Conservation (phyloP, 2,797 vertebrate genomes). For the Chanos chanos region DNA sequence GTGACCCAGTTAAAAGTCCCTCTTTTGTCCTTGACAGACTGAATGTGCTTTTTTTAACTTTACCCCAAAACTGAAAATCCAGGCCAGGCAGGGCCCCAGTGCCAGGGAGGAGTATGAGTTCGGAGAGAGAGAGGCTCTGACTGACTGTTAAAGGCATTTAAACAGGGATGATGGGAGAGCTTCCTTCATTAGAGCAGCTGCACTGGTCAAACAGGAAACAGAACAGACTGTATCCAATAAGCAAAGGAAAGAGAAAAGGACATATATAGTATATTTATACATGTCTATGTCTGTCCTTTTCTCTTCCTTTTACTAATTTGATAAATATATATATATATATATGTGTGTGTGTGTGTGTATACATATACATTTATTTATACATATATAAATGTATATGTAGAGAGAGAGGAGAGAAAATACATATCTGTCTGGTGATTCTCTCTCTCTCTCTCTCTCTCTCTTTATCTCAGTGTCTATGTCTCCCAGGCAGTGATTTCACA, state of each 20-base stretch:
- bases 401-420: too few relatives aligned
- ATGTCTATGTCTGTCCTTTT: conserved; percentile 25
- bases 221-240: conserved; percentile 38
- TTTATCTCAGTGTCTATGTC: conserved; percentile 16
- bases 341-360: too few relatives aligned
- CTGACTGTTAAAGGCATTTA: conserved; percentile 45
- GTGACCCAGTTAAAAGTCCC: conserved; percentile 65
- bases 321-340: too few relatives aligned
- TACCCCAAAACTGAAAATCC: conserved; percentile 44
- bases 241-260: conserved; percentile 52
- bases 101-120: conserved; percentile 14
- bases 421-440: too few relatives aligned
- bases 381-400: too few relatives aligned
- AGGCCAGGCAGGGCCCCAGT: conserved; percentile 48
- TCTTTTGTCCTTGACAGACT: conserved; percentile 58
- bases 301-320: neutral
- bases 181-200: conserved; percentile 32
- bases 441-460: neutral
- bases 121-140: neutral
- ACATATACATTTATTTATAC: too few relatives aligned
- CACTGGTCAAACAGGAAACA: too few relatives aligned
- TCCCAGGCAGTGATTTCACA: conserved; percentile 29
- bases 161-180: conserved; percentile 22
- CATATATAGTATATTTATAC: conserved; percentile 19
- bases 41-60: conserved; percentile 35